phyloP scores from a whole-genome alignment of 1,140 invertebrate species.

The Zaprionus africanus region DNA sequence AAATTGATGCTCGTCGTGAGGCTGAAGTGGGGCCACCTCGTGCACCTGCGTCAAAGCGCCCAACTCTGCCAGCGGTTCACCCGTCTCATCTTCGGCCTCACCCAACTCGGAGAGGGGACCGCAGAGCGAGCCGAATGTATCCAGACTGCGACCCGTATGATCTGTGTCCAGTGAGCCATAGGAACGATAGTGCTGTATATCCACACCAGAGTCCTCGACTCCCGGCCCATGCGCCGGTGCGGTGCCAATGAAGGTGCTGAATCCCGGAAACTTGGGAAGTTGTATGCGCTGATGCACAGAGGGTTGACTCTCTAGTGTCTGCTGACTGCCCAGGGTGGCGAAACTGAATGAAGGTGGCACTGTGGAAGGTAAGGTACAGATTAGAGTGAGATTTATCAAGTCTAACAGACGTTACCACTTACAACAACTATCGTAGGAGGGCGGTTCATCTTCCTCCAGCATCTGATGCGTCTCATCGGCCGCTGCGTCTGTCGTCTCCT shows the following conservation, averaged over 20 bases:
- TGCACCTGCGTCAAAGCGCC: slow-evolving; percentile 49
- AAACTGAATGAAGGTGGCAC: slow-evolving; percentile 82
- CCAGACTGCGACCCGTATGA: slow-evolving; percentile 70
- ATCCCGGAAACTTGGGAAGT: slow-evolving; percentile 75
- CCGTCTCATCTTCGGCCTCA: slow-evolving; percentile 40
- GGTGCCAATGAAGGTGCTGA: slow-evolving; percentile 62
- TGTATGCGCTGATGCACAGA: slow-evolving; percentile 59
- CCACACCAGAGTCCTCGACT: slow-evolving; percentile 65
- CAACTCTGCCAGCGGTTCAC: slow-evolving; percentile 17
- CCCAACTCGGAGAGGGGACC: slow-evolving; percentile 61
- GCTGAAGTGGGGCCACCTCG: slow-evolving; percentile 20
- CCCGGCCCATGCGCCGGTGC: slow-evolving; percentile 59
- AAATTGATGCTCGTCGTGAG: slow-evolving; percentile 60
- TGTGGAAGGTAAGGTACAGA: slow-evolving; percentile 19
- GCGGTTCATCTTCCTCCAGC: slow-evolving; percentile 74
- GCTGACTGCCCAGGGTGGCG: slow-evolving; percentile 73
- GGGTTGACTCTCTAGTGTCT: slow-evolving; percentile 58
- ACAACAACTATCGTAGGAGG: slow-evolving; percentile 80
- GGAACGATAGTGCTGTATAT: slow-evolving; percentile 65
- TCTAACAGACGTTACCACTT: slow-evolving; percentile 27
- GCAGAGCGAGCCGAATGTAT: slow-evolving; percentile 74
- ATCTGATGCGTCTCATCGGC: slow-evolving; percentile 45
- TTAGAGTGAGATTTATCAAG: neutral
- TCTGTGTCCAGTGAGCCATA: slow-evolving; percentile 74
- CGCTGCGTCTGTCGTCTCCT: slow-evolving; percentile 35